Conservation (phyloP, 2,888 invertebrate genomes). For the Abrostola triplasia region DNA sequence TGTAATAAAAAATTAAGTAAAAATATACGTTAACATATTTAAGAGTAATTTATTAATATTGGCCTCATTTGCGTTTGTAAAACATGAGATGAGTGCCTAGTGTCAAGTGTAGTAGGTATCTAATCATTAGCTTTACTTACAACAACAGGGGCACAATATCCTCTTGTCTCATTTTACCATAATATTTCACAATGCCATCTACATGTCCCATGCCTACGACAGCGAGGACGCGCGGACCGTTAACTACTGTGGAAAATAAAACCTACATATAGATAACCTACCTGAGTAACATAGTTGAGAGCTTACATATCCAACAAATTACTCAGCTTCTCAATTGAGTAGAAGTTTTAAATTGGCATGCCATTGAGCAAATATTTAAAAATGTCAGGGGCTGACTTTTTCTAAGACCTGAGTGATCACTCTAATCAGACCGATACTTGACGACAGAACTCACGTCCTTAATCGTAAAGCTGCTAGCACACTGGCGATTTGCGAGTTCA, state of each 20-base stretch:
- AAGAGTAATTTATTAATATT: slow-evolving; percentile 4
- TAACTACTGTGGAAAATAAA: slow-evolving; percentile 62
- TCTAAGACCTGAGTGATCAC: no score
- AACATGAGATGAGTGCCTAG: neutral
- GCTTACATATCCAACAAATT: no score
- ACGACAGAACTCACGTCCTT: no score
- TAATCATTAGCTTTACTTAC: slow-evolving; percentile 66
- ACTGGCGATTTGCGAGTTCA: no score
- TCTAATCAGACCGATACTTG: no score
- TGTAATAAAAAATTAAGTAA: slow-evolving; percentile 3
- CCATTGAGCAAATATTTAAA: no score
- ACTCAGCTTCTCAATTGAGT: no score
- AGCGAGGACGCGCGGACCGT: slow-evolving; percentile 93
- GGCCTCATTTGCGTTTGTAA: neutral
- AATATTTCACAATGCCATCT: slow-evolving; percentile 92
- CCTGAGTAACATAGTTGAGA: no score
- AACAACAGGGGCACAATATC: slow-evolving; percentile 81
- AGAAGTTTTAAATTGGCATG: no score
- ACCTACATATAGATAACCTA: no score
- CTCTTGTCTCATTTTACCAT: slow-evolving; percentile 80
- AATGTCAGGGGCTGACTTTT: no score
- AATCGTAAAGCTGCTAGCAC: no score
- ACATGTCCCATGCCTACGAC: slow-evolving; percentile 99
- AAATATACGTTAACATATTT: neutral
- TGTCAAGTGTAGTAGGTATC: neutral